Percentiles rank a stretch among this genome's conserved stretches.
Conservation (phyloP, 2,113 vertebrate genomes). For the Elanoides forficatus region DNA sequence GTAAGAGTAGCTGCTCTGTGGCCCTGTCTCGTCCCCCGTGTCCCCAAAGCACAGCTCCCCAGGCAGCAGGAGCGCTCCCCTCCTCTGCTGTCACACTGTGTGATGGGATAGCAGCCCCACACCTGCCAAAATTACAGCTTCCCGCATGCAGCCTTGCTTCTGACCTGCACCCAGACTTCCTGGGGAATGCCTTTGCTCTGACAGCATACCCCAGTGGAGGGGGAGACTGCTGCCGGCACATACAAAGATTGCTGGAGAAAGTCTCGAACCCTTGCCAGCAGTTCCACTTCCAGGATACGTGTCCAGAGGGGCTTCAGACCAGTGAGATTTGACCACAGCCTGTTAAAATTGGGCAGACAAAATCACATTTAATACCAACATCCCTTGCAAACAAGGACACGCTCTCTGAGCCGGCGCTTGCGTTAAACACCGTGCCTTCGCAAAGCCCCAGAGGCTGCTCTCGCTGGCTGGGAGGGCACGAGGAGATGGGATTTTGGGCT, state of each 20-base stretch:
- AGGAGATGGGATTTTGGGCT: neutral
- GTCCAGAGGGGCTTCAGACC: neutral
- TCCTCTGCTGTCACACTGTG: neutral
- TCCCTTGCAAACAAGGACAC: neutral
- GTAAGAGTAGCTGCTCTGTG: neutral
- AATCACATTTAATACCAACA: neutral
- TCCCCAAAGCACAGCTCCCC: neutral
- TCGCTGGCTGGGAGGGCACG: accelerated
- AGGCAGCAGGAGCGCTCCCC: too few relatives aligned
- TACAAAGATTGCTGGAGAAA: neutral
- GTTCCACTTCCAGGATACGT: neutral
- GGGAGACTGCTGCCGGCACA: neutral
- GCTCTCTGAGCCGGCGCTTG: accelerated
- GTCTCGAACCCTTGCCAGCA: neutral
- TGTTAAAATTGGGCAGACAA: neutral
- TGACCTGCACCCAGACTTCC: neutral
- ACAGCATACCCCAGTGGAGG: neutral
- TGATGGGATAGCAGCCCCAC: neutral
- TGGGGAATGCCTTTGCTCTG: neutral
- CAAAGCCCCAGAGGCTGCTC: neutral
- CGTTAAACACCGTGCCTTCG: neutral
- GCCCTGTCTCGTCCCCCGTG: neutral
- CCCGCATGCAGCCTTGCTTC: neutral
- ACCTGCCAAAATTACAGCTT: neutral
- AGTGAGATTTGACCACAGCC: neutral